Conservation (phyloP, 2,888 invertebrate species). For the Osmoderma eremita region DNA sequence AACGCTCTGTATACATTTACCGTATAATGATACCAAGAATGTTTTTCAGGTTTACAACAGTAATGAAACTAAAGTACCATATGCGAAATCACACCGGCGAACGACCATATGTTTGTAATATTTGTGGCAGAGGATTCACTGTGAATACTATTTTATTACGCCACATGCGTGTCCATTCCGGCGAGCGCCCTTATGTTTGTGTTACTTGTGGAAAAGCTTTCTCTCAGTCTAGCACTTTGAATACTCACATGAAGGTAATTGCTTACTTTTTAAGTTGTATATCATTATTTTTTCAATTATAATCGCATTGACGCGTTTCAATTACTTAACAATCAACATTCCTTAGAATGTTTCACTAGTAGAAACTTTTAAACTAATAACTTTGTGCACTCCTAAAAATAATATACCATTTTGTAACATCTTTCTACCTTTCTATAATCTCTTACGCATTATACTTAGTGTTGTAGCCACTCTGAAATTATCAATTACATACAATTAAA, state of each 20-base stretch:
- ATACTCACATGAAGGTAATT: constrained; percentile 63
- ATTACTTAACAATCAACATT: too few relatives aligned
- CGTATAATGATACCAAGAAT: neutral
- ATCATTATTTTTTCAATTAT: neutral
- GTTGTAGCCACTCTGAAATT: too few relatives aligned
- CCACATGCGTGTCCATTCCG: constrained; percentile 64
- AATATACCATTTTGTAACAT: too few relatives aligned
- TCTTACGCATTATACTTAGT: too few relatives aligned
- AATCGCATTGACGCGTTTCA: too few relatives aligned
- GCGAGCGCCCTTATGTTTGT: constrained; percentile 63
- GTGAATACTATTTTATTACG: constrained; percentile 63
- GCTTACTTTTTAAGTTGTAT: neutral
- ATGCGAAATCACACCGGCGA: constrained; percentile 65
- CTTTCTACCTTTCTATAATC: too few relatives aligned
- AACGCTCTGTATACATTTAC: too few relatives aligned
- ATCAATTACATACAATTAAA: too few relatives aligned
- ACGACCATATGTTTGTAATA: constrained; percentile 62
- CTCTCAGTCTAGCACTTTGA: constrained; percentile 63
- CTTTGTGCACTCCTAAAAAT: too few relatives aligned
- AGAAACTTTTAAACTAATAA: too few relatives aligned
- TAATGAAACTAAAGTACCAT: constrained; percentile 64
- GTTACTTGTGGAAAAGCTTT: constrained; percentile 64
- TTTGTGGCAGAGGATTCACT: constrained; percentile 63
- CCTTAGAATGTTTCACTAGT: too few relatives aligned
- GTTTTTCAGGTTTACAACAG: constrained; percentile 61